These are phyloP conservation scores for Drosophila putrida DNA, from an alignment of 2,888 invertebrate species.

Conservation along the genomic window DNA sequence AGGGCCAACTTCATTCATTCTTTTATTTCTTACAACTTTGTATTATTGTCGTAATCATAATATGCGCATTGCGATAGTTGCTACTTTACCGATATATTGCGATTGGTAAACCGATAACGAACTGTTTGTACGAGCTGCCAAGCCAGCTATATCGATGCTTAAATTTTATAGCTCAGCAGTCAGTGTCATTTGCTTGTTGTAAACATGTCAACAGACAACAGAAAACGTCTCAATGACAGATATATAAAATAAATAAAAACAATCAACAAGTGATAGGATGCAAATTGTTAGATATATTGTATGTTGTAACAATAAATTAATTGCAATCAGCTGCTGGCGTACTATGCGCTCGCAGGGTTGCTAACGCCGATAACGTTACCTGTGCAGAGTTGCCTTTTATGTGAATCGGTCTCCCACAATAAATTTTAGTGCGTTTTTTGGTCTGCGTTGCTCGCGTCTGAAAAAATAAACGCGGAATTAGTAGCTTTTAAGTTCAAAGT, in stretches of 20 bases:
- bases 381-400: constrained; percentile 36
- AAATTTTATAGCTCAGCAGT: neutral
- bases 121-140: neutral
- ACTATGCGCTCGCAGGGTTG: neutral
- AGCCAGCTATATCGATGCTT: neutral
- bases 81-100: neutral
- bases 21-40: neutral
- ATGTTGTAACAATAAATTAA: neutral
- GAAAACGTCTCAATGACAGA: neutral
- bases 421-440: constrained; percentile 58
- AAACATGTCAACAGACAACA: neutral
- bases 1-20: constrained; percentile 50
- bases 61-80: constrained; percentile 9
- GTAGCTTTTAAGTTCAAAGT: constrained; percentile 9
- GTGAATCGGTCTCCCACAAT: constrained; percentile 8
- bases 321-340: constrained; percentile 5
- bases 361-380: constrained; percentile 12
- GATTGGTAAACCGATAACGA: neutral
- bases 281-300: neutral
- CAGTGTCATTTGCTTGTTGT: neutral
- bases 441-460: constrained; percentile 59
- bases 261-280: neutral
- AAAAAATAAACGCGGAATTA: constrained; percentile 38
- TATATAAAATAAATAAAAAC: neutral
- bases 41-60: constrained; percentile 64